A percentile compares a stretch with the other conserved stretches of the same genome.
These are phyloP conservation scores for Lasioglossum leucozonium DNA, from an alignment of 2,888 invertebrate genomes.

Conservation along the genomic window DNA sequence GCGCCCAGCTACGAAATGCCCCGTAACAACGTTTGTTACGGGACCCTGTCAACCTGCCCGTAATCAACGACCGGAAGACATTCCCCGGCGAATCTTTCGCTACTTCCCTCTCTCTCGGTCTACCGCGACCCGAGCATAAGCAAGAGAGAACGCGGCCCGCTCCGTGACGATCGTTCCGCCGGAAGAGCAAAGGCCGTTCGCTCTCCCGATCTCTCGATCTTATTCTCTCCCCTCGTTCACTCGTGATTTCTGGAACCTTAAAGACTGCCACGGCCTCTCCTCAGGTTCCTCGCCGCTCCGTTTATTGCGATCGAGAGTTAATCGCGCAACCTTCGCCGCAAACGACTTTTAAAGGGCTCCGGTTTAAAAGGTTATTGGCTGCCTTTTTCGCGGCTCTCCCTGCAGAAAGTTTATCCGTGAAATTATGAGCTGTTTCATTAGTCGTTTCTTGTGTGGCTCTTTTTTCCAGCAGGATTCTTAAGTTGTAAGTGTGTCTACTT, in stretches of 20 bases:
- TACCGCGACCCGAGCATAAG: constrained; percentile 47
- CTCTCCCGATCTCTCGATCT: background rate
- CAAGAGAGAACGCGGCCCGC: background rate
- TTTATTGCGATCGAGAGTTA: constrained; percentile 29
- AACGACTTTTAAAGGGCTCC: constrained; percentile 69
- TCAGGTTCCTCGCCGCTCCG: background rate
- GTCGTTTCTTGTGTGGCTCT: background rate
- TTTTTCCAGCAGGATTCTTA: background rate
- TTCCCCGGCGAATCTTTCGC: constrained; percentile 72
- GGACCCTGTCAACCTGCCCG: constrained; percentile 68
- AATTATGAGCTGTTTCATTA: background rate
- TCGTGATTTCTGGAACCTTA: background rate
- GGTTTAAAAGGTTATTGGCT: background rate
- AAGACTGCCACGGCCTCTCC: background rate
- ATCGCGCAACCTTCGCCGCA: constrained; percentile 34
- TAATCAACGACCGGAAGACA: constrained; percentile 80
- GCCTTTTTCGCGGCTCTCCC: background rate
- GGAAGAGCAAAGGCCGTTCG: background rate
- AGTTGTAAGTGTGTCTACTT: background rate
- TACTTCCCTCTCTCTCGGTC: constrained; percentile 57
- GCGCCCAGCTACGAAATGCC: constrained; percentile 54
- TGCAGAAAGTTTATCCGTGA: background rate
- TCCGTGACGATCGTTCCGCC: constrained; percentile 30
- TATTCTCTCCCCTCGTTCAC: background rate
- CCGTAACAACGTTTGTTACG: constrained; percentile 71